Evolutionary conservation across 2,113 vertebrate species (phyloP).

Genomic region (Limanda limanda): DNA sequence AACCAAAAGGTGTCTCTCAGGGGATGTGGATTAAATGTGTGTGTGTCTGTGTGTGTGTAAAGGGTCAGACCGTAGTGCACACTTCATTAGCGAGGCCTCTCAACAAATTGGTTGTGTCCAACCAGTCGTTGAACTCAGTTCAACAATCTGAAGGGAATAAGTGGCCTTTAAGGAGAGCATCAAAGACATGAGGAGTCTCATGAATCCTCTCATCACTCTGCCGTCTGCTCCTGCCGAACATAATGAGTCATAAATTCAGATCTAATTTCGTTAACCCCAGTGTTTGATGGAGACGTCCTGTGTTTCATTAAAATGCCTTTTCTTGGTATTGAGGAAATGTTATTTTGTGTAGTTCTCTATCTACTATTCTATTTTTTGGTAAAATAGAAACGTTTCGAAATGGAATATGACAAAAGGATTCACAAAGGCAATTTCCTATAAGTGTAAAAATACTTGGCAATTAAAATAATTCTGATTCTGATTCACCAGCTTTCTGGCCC

Average conservation of each 20-base stretch:
- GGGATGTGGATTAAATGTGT: background rate
- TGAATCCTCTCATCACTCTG: constrained; percentile 30
- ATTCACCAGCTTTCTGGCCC: no score
- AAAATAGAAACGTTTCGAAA: no score
- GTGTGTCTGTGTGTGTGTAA: background rate
- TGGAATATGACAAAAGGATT: no score
- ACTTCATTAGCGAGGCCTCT: background rate
- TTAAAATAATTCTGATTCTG: no score
- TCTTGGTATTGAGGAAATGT: no score
- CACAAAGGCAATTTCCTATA: no score
- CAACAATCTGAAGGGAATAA: constrained; percentile 38
- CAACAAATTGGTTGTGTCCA: background rate
- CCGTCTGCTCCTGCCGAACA: constrained; percentile 39
- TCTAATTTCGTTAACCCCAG: constrained; percentile 43
- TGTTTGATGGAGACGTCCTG: background rate
- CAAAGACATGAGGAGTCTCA: constrained; percentile 37
- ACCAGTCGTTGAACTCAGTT: constrained; percentile 21
- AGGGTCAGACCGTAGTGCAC: background rate
- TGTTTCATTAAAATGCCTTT: no score
- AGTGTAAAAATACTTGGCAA: no score
- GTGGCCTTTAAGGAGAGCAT: constrained; percentile 24
- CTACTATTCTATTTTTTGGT: no score
- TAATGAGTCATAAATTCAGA: constrained; percentile 64
- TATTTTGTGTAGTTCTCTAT: no score
- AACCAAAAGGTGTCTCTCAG: background rate